These are phyloP conservation scores for Plemyria rubiginata DNA, from an alignment of 2,888 invertebrate species.

Conservation along the genomic window DNA sequence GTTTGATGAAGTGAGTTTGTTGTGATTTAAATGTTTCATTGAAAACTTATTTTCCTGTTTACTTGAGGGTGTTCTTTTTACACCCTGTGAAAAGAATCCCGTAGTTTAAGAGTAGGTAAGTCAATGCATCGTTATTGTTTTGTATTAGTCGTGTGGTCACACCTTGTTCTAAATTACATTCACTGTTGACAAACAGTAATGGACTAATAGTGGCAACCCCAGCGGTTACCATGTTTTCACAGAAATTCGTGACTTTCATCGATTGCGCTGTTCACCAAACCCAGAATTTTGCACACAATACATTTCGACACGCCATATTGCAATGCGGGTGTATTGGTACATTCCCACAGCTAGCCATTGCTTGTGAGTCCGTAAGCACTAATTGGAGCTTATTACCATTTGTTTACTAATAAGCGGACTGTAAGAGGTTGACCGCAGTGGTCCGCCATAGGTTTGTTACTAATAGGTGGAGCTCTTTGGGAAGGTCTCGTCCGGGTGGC, in stretches of 20 bases:
- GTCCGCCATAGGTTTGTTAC: too few species aligned
- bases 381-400: slow-evolving; percentile 45
- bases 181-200: background rate
- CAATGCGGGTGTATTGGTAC: slow-evolving; percentile 55
- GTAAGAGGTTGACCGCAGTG: too few species aligned
- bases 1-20: too few species aligned
- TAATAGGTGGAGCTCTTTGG: too few species aligned
- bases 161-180: background rate
- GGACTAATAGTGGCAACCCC: background rate
- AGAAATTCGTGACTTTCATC: slow-evolving; percentile 22
- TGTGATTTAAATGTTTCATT: too few species aligned
- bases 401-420: slow-evolving; percentile 6
- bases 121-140: background rate
- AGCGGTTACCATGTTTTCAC: slow-evolving; percentile 12
- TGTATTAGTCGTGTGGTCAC: background rate
- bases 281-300: slow-evolving; percentile 43
- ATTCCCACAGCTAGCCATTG: slow-evolving; percentile 62
- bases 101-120: too few species aligned
- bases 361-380: slow-evolving; percentile 53
- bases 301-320: slow-evolving; percentile 61
- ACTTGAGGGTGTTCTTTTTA: too few species aligned
- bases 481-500: too few species aligned
- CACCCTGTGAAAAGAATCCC: too few species aligned
- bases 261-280: slow-evolving; percentile 20
- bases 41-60: too few species aligned